Base-by-base conservation (phyloP, 2,888 invertebrate species). In the Halictus quadricinctus region DNA sequence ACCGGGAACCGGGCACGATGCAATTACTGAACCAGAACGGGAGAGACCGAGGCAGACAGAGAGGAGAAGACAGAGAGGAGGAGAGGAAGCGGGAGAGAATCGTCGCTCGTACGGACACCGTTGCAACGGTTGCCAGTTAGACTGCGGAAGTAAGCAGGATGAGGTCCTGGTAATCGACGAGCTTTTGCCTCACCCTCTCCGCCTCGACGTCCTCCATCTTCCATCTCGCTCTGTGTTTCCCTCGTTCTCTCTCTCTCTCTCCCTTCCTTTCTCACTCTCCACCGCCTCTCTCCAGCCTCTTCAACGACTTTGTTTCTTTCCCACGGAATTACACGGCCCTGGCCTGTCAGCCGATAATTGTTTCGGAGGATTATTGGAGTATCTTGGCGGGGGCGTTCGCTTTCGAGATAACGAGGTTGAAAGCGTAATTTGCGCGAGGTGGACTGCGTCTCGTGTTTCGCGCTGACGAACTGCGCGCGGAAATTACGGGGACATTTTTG, bases 11-110 rank as follows among this genome's bases (percentile, higher is more conserved):
- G 76, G 83, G 81, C 86, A 87, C 89, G 90, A 90, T 90, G 90
- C 90, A 90, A 90, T 90, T 90, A 90, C 89, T 80, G 85, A 86
- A 76, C 81, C 64, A 76, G 72, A 74, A 54, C 77, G 79, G 81
- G 79, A 64, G 15, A 64, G 29, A 64, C 60, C 25, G 60, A 64
- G 60, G 29, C 64, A 64, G 64, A 64, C 29, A 29, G 29, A 66
- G 36, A 69, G n/a, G 70, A n/a, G 18, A n/a, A 69, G 41, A 69
- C 29, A 29, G 29, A 66, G 36, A 69, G n/a, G 70, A n/a, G 18
- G 43, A 69, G 41, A 69, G 69, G 43, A 41, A 36, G 64, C 29
- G 43, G 41, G 70, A 70, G 70, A 41, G 80, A 72, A 69, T 64
- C 80, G 75, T 78, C 76, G 75, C 25, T 72, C 72, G 72, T 54